A percentile compares a stretch with the other conserved stretches of the same genome.
Conservation (phyloP, 2,888 invertebrate species). For the Drosophila mercatorum region DNA sequence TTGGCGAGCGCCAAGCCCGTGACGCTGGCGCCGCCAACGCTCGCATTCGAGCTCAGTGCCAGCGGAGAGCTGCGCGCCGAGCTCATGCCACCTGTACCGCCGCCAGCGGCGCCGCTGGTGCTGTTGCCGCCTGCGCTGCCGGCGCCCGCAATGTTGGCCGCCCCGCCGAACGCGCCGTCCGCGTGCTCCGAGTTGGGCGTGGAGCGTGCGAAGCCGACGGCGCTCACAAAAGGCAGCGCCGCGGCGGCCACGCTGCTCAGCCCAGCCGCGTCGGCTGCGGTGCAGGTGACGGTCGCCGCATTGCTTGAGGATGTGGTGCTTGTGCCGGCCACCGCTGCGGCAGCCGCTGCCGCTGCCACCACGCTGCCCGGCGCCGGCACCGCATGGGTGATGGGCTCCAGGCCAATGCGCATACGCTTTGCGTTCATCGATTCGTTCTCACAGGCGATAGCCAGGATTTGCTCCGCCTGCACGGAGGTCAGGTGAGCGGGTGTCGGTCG, state of each 20-base stretch:
- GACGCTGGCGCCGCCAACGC: constrained; percentile 76
- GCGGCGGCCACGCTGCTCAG: constrained; percentile 75
- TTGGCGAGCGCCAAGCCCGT: constrained; percentile 79
- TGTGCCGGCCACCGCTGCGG: constrained; percentile 79
- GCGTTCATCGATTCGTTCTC: constrained; percentile 99
- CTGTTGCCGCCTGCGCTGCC: constrained; percentile 60
- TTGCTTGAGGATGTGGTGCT: constrained; percentile 73
- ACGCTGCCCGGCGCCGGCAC: constrained; percentile 86
- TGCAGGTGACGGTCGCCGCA: constrained; percentile 79
- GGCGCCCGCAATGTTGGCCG: constrained; percentile 63
- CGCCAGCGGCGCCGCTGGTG: constrained; percentile 61
- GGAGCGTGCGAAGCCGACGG: constrained; percentile 81
- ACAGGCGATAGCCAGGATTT: constrained; percentile 97
- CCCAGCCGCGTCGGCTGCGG: constrained; percentile 71
- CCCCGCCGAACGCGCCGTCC: constrained; percentile 77
- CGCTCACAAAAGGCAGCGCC: constrained; percentile 77
- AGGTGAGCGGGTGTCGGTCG: constrained; percentile 98
- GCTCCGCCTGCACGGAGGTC: constrained; percentile 98
- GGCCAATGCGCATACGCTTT: constrained; percentile 97
- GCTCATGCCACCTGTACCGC: constrained; percentile 76
- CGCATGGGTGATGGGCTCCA: constrained; percentile 97
- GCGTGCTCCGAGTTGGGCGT: constrained; percentile 83
- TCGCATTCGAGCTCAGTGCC: constrained; percentile 82
- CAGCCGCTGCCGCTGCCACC: constrained; percentile 82
- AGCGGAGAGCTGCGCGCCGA: constrained; percentile 84